Evolutionary conservation across 2,113 vertebrate genomes (phyloP), one percentile per base, ranked within the genome.

Genomic region (Microtus oregoni): DNA sequence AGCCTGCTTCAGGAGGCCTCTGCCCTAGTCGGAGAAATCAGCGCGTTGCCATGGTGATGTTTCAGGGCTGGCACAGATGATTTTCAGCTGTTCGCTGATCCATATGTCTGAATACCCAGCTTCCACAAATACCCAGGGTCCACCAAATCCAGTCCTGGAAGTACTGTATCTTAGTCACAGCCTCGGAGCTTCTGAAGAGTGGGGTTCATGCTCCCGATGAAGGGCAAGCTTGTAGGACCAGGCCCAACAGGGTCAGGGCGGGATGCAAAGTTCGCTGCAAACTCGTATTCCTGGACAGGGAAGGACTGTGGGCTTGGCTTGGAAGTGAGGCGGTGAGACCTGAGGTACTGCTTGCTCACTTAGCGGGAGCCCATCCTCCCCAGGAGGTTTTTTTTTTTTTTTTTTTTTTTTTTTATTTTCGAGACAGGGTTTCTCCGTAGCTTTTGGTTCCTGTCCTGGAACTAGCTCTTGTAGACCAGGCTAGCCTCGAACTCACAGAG

Each of bases 261-360:
- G 13, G 32, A 5, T 26, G 30, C 47, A 47, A 26, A 17, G 19
- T 67, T 22, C 19, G 9, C 38, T 5, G 0, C 26, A 14, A 9
- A 1, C 0, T 3, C 1, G 0, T 3, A 0, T 11, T 7, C 32
- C 14, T 38, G 52, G 17, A 35, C 65, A 14, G 38, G 8, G 1
- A 7, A 63, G 68, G 65, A 26, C 22, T 0, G 2, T 0, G 19
- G 5, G 50, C 52, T 24, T 20, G 38, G 7, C 65, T 61, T 32
- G 52, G 26, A 14, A 22, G 72, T 32, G 10, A 65, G 70, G 6
- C 5, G 1, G n/a, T 26, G 14, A 70, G 50, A 35, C 75, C 89
- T 19, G 22, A 14, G 68, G 58, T 13, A 5, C 30, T 24, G 38
- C 12, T 15, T 24, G 38, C 12, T 15, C 41, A 0, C 0, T 63